A percentile compares a stretch with the other conserved stretches of the same genome.
These are phyloP conservation scores for Monodelphis domestica DNA, from an alignment of 2,797 vertebrate genomes.

Conservation along the genomic window DNA sequence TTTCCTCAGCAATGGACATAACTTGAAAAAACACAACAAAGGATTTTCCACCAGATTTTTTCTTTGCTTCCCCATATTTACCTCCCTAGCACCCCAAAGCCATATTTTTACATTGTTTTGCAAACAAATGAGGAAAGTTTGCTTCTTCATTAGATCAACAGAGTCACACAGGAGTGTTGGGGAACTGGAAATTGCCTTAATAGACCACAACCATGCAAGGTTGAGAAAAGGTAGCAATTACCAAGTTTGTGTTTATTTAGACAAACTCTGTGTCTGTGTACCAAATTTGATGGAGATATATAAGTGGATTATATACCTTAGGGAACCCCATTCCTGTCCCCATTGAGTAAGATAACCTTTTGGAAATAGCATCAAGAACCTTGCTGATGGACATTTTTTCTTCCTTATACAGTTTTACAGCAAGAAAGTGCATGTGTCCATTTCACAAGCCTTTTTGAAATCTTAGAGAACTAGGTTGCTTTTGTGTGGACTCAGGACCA, in stretches of 20 bases:
- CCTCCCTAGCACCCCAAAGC: not conserved
- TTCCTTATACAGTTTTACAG: not conserved
- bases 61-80: not conserved
- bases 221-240: not conserved
- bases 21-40: not conserved
- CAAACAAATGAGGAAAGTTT: not conserved
- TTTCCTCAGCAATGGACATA: not conserved
- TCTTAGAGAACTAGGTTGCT: not conserved
- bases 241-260: not conserved
- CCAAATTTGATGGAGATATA: not conserved
- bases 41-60: not conserved
- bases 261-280: not conserved
- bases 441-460: slow-evolving; percentile 6
- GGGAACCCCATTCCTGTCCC: not conserved
- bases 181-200: not conserved
- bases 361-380: not conserved
- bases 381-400: slow-evolving; percentile 9
- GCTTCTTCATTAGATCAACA: not conserved
- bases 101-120: not conserved
- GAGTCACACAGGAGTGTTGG: not conserved
- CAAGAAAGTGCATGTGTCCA: not conserved
- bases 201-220: not conserved
- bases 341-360: not conserved
- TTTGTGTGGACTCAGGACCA: slow-evolving; percentile 19
- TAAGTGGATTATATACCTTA: not conserved